Conservation (phyloP, 2,113 vertebrate genomes). For the Triplophysa siluroides region DNA sequence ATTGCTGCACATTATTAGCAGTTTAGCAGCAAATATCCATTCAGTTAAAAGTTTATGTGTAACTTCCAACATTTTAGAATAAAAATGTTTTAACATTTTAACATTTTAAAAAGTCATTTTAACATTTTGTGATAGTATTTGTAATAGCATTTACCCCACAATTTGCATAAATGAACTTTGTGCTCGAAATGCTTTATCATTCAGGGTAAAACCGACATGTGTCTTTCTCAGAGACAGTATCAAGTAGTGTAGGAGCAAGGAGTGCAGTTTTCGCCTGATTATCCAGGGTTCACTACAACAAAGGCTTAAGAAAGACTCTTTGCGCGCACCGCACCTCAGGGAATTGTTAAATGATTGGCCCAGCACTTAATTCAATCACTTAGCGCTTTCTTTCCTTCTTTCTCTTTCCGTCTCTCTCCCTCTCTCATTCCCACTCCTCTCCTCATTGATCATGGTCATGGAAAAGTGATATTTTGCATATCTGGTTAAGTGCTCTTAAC, state of each 20-base stretch:
- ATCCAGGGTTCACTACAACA: constrained; percentile 86
- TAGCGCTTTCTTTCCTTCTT: constrained; percentile 59
- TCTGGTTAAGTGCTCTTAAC: constrained; percentile 96
- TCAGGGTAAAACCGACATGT: too few species aligned
- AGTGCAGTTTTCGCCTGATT: constrained; percentile 92
- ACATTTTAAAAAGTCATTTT: too few species aligned
- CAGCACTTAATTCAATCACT: constrained; percentile 85
- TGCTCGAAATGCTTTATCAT: too few species aligned
- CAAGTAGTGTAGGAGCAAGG: constrained; percentile 82
- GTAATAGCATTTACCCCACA: too few species aligned
- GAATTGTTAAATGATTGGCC: constrained; percentile 90
- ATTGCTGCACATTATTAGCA: too few species aligned
- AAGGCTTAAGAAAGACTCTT: constrained; percentile 85
- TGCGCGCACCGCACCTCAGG: constrained; percentile 80
- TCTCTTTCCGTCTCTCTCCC: constrained; percentile 57
- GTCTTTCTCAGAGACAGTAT: constrained; percentile 72
- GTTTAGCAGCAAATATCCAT: too few species aligned
- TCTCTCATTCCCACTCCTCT: constrained; percentile 50
- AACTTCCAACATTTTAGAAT: too few species aligned
- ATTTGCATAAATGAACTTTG: too few species aligned
- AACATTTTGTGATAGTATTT: too few species aligned
- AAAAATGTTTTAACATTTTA: too few species aligned
- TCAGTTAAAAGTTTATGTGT: too few species aligned
- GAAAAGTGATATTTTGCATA: constrained; percentile 92
- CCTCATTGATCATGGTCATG: constrained; percentile 88